Evolutionary conservation across 2,113 vertebrate genomes (phyloP).

Genomic region (Neotragus pygmaeus): DNA sequence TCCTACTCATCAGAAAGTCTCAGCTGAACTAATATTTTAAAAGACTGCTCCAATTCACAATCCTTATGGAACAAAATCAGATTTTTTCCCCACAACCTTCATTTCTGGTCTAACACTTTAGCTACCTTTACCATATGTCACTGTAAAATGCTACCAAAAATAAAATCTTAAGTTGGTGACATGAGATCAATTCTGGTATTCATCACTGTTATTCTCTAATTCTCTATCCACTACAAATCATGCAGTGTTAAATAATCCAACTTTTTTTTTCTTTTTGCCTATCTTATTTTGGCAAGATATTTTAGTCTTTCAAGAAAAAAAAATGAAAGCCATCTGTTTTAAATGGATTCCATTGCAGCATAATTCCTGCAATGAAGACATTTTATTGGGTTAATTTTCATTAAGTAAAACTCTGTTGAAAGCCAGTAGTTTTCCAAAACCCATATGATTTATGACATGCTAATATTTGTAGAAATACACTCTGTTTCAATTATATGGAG

Average conservation of each 20-base stretch:
- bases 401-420: constrained; percentile 82
- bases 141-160: constrained; percentile 76
- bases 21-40: constrained; percentile 66
- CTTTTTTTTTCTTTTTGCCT: constrained; percentile 54
- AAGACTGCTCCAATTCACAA: constrained; percentile 70
- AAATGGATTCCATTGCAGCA: constrained; percentile 70
- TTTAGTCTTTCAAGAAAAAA: constrained; percentile 74
- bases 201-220: constrained; percentile 76
- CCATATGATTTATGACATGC: constrained; percentile 76
- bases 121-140: constrained; percentile 73
- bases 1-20: constrained; percentile 66
- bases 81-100: constrained; percentile 2
- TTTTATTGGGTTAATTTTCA: constrained; percentile 82
- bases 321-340: constrained; percentile 81
- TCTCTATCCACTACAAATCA: constrained; percentile 74
- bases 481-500: constrained; percentile 73
- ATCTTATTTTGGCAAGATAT: constrained; percentile 77
- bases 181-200: constrained; percentile 76
- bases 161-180: constrained; percentile 74
- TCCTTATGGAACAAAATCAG: constrained; percentile 73
- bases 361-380: constrained; percentile 76
- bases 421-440: constrained; percentile 80
- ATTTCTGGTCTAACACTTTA: constrained; percentile 69
- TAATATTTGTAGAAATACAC: constrained; percentile 69
- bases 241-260: constrained; percentile 77